Evolutionary conservation across 2,113 vertebrate species (phyloP), one percentile per base, ranked within the genome.

Genomic region (Cyanoliseus patagonus): DNA sequence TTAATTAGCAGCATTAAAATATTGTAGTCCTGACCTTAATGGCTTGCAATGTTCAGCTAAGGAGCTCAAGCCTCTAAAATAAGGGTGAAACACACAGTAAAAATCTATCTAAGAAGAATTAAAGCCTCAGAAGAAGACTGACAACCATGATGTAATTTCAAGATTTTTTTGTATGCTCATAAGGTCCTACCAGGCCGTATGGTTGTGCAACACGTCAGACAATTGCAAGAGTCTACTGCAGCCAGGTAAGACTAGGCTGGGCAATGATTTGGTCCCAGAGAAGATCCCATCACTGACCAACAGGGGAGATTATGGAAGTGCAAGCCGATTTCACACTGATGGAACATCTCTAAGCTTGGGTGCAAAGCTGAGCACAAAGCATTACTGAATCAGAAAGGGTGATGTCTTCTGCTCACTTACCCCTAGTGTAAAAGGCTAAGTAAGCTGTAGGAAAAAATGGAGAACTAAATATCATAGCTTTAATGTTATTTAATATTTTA

Each of bases 401-500:
- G 1, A 49, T 27, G 12, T 8, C 41, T 91, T 57, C 61, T 63
- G 19, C 46, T 81, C 7, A 3, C 18, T 68, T 77, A 28, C 14
- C n/a, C 23, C 42, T 0, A 0, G 8, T 44, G 33, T 20, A 22
- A 20, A 41, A 68, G 39, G 24, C 69, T 47, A 27, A 0, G 1
- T 41, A 47, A 53, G 30, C 30, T 88, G 64, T n/a, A 83, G 24
- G 55, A 77, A 68, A 68, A 88, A 86, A 92, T 37, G 24, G 68
- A 93, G 61, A 90, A 51, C 42, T 72, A 79, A 86, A 75, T 81
- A 75, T 61, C 83, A 47, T 83, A 25, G 59, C 64, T 91, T 91
- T 94, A 91, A 94, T 63, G 83, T 94, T 96, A 95, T 55, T 97
- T 92, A 97, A 94, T 91, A 97, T 97, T 97, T 94, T 86, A 96